phyloP scores from a whole-genome alignment of 2,113 vertebrate genomes.

The Saguinus imperator region DNA sequence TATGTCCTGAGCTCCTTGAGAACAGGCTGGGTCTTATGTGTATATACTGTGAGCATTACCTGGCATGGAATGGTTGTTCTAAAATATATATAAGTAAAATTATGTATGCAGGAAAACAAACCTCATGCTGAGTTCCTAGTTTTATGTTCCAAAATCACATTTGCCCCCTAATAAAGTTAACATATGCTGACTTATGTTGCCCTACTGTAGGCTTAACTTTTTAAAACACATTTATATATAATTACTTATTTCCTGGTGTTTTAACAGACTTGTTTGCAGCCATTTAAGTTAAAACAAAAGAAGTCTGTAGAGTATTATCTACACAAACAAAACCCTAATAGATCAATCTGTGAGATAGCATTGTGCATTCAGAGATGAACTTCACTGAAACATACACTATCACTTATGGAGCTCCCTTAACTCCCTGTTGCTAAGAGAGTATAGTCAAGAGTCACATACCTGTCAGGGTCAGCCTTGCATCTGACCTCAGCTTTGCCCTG shows the following conservation, averaged over 20 bases:
- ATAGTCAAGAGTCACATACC: background rate
- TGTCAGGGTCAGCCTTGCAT: background rate
- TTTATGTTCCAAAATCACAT: conserved; percentile 20
- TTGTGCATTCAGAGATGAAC: background rate
- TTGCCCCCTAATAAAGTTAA: background rate
- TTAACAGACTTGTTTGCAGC: background rate
- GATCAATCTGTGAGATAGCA: background rate
- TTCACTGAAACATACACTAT: background rate
- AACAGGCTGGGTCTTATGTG: background rate
- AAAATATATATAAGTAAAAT: conserved; percentile 9
- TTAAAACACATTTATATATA: background rate
- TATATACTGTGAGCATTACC: background rate
- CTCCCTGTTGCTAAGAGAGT: background rate
- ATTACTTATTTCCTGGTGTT: conserved; percentile 4
- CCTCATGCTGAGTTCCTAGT: conserved; percentile 8
- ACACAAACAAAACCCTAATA: background rate
- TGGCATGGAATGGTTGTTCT: background rate
- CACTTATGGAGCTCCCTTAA: background rate
- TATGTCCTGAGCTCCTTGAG: background rate
- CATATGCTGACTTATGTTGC: background rate
- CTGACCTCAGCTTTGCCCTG: background rate
- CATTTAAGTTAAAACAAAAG: conserved; percentile 6
- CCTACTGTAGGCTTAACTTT: background rate
- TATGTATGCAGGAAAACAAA: background rate
- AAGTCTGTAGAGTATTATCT: background rate